These are phyloP conservation scores for Andrena trimmerana DNA, from an alignment of 2,888 invertebrate genomes.

Conservation along the genomic window DNA sequence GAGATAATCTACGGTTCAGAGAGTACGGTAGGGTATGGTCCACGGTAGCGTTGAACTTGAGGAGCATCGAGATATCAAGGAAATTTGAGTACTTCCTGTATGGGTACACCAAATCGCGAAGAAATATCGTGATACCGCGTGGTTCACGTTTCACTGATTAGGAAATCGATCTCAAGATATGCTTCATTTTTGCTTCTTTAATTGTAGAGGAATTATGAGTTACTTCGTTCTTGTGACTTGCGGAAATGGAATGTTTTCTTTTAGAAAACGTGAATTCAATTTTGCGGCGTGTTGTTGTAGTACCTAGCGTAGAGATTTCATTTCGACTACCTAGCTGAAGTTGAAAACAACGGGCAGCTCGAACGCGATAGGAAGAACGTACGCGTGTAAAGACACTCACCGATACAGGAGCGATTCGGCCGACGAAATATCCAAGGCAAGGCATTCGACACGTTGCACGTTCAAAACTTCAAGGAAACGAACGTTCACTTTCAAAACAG, in stretches of 20 bases:
- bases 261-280: no score
- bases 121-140: neutral
- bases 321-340: no score
- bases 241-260: no score
- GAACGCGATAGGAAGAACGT: no score
- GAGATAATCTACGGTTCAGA: neutral
- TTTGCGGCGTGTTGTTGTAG: no score
- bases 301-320: no score
- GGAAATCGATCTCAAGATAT: no score
- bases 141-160: neutral
- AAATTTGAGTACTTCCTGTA: neutral
- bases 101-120: neutral
- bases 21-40: neutral
- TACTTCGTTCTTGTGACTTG: neutral
- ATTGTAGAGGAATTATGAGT: neutral
- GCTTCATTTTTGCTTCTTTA: no score
- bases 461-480: constrained; percentile 59
- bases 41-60: neutral
- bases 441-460: constrained; percentile 52
- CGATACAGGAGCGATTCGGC: constrained; percentile 47
- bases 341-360: no score
- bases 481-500: constrained; percentile 68
- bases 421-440: constrained; percentile 62
- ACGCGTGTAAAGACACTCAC: constrained; percentile 57
- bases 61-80: neutral